A percentile compares a stretch with the other conserved stretches of the same genome.
Conservation (phyloP, 2,888 invertebrate species). For the Erpobdella octoculata region DNA sequence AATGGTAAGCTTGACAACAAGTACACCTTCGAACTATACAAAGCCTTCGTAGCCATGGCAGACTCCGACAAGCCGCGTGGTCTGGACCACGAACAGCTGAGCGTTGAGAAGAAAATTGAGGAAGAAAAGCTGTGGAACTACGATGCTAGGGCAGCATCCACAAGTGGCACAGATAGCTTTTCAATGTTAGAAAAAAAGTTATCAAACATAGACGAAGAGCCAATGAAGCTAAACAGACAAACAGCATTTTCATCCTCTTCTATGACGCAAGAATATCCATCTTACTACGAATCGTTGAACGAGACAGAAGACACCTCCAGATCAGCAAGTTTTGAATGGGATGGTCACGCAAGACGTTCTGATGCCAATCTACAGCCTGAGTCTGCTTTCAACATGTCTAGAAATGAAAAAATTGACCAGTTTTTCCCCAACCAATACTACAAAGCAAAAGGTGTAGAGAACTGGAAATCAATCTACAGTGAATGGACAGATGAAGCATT, state of each 20-base stretch:
- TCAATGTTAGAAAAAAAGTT: not conserved
- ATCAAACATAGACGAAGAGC: not conserved
- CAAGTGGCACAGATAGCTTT: not conserved
- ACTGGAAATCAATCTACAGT: constrained; percentile 10
- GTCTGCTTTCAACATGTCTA: not conserved
- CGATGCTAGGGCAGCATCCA: not conserved
- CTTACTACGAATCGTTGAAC: not conserved
- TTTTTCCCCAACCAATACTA: too few species aligned
- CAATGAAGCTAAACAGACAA: not conserved
- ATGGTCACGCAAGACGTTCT: not conserved
- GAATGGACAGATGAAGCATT: not conserved
- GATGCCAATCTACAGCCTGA: not conserved
- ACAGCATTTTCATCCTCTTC: not conserved
- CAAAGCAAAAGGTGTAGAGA: not conserved
- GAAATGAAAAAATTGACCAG: too few species aligned
- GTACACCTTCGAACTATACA: constrained; percentile 48
- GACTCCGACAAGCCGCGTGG: constrained; percentile 42
- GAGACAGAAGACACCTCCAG: not conserved
- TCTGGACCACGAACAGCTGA: constrained; percentile 9
- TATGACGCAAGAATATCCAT: not conserved
- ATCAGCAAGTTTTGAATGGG: not conserved
- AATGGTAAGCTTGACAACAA: constrained; percentile 40
- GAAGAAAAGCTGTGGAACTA: constrained; percentile 18
- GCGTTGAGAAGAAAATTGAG: constrained; percentile 29
- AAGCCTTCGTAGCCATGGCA: constrained; percentile 46